Evolutionary conservation across 2,113 vertebrate genomes (phyloP), one percentile per base, ranked within the genome.

Genomic region (Carettochelys insculpta): DNA sequence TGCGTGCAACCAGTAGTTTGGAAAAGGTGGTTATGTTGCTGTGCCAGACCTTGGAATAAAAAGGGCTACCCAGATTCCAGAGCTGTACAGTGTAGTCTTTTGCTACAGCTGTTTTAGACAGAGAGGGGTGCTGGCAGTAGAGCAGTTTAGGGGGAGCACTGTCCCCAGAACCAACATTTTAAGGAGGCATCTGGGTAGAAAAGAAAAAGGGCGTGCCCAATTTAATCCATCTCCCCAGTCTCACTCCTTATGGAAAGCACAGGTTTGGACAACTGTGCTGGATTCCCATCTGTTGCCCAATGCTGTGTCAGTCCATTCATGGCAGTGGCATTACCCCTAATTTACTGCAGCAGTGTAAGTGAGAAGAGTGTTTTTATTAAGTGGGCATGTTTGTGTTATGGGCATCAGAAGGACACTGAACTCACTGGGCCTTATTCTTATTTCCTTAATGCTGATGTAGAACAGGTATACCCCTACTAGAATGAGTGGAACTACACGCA

Each of bases 331-430:
- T 43, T 43, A 87, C 80, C 65, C 76, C 11, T 68, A 43, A 52
- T 84, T 50, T 61, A 43, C 80, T 93, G 91, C 27, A 29, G 25
- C 10, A 86, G 77, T 94, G 91, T 83, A 90, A 75, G 71, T 16
- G 41, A 54, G 80, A 78, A 82, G 13, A 7, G 22, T 82, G 48
- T 5, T n/a, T n/a, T 65, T 47, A 41, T 73, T 77, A 65, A 79
- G 45, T 45, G 87, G 88, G 56, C 53, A 2, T 1, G 27, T 80
- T 68, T 43, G 50, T 14, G 75, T 75, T 25, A 75, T 6, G 13
- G 22, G 77, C 80, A 6, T 81, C 54, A 10, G 78, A 81, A 0
- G 0, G 77, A 34, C 11, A 84, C 84, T 68, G 17, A 9, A 9
- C 3, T 5, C 2, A 1, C 8, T 82, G 0, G 4, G 80, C 41